Base-by-base conservation (phyloP, 2,888 invertebrate species). In the Orthonevra nobilis region DNA sequence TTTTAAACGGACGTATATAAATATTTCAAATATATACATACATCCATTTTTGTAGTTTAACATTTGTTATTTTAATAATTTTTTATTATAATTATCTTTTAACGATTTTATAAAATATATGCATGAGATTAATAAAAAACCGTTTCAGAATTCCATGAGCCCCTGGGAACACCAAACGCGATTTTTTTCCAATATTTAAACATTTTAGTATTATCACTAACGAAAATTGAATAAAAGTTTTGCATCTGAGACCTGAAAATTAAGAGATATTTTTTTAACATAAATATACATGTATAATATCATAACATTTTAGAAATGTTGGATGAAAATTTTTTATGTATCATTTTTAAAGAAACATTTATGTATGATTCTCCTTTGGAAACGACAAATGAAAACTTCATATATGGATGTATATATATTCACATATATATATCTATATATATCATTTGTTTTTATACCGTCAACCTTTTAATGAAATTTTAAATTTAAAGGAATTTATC, bases 141-240 rank as follows among this genome's bases (percentile, higher is more conserved):
- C 83, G 82, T 83, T 84, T 86, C 84, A 85, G 84, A 82, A 84
- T 86, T 85, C 84, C 85, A 85, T 87, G 87, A 87, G 87, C 87
- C 87, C 87, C 83, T 83, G 83, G 85, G 85, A 86, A 85, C 84
- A 81, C 82, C 86, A 84, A 85, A 86, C 82, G 64, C 72, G 83
- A 82, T 81, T 84, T 86, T 86, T 86, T 85, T n/a, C n/a, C n/a
- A n/a, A n/a, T n/a, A 69, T 7, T 34, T 3, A 12, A 23, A 40
- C 10, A 36, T 28, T 10, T 10, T 1, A 5, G n/a, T n/a, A n/a
- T n/a, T n/a, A n/a, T n/a, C n/a, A n/a, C n/a, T n/a, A n/a, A n/a
- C n/a, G n/a, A n/a, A n/a, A n/a, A n/a, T n/a, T n/a, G n/a, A n/a
- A n/a, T n/a, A n/a, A n/a, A n/a, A n/a, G n/a, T n/a, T n/a, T n/a